Evolutionary conservation across 1,140 invertebrate genomes (phyloP).

Genomic region (Uloborus diversus): DNA sequence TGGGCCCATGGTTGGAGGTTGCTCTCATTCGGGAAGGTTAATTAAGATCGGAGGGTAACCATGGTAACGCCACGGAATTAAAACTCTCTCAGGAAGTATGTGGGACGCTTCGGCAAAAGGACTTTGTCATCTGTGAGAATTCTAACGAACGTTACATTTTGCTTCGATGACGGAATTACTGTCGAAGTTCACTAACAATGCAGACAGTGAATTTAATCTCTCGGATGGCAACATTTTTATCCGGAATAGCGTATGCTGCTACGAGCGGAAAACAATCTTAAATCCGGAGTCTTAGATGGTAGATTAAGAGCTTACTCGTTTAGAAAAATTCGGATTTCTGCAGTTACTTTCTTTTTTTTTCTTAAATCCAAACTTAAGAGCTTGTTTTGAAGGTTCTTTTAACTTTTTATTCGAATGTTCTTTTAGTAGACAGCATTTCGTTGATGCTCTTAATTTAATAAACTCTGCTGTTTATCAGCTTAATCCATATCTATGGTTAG

Average conservation of each 20-base stretch:
- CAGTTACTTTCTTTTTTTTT: too few relatives aligned
- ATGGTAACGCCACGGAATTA: conserved; percentile 35
- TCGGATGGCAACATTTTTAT: neutral
- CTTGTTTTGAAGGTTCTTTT: too few relatives aligned
- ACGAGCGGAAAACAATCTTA: conserved; percentile 3
- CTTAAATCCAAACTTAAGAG: too few relatives aligned
- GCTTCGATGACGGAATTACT: conserved; percentile 2
- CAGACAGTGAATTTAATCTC: conserved; percentile 7
- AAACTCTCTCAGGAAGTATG: conserved; percentile 30
- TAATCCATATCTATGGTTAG: too few relatives aligned
- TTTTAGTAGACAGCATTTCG: too few relatives aligned
- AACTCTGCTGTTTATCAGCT: too few relatives aligned
- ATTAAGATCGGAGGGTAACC: conserved; percentile 22
- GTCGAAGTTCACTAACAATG: conserved; percentile 28
- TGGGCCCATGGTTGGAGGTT: neutral
- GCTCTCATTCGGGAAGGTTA: conserved; percentile 23
- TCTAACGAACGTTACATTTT: conserved; percentile 10
- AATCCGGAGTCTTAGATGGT: neutral
- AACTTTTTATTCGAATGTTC: too few relatives aligned
- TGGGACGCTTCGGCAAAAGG: conserved; percentile 12
- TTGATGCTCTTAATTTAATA: too few relatives aligned
- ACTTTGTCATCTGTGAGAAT: conserved; percentile 23
- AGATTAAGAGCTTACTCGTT: too few relatives aligned
- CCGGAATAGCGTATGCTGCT: neutral
- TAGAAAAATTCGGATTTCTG: too few relatives aligned